Conservation (phyloP, 2,888 invertebrate species). For the Meteorus colon region DNA sequence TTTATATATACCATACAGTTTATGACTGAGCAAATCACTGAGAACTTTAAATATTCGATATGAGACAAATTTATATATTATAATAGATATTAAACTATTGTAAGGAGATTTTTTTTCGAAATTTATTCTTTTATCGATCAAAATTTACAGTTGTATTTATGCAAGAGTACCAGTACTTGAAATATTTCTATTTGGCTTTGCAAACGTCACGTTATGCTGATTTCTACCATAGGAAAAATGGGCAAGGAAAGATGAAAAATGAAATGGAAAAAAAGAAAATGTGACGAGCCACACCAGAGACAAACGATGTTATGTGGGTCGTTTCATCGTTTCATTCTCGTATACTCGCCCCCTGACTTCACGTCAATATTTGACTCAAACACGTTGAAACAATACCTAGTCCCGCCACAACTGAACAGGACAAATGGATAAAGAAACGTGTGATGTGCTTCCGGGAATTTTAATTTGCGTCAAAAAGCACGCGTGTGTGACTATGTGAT, state of each 20-base stretch:
- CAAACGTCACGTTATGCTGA: too few relatives aligned
- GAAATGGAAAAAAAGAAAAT: constrained; percentile 38
- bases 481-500: constrained; percentile 54
- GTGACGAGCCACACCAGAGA: constrained; percentile 49
- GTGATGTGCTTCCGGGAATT: constrained; percentile 70
- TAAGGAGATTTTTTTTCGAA: background rate
- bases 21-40: background rate
- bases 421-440: constrained; percentile 63
- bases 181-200: too few relatives aligned
- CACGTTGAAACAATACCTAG: constrained; percentile 73
- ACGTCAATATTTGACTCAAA: constrained; percentile 73
- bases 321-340: constrained; percentile 62
- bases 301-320: constrained; percentile 67
- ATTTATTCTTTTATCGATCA: background rate
- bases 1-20: constrained; percentile 23
- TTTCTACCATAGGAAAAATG: too few relatives aligned
- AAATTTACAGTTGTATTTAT: constrained; percentile 27
- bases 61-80: background rate
- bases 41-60: constrained; percentile 10
- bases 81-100: background rate
- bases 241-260: too few relatives aligned
- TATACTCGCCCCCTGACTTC: constrained; percentile 61
- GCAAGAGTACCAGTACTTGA: constrained; percentile 22
- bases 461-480: constrained; percentile 70
- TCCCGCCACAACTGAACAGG: constrained; percentile 63